phyloP scores from a whole-genome alignment of 2,113 vertebrate species.

The Pampusana beccarii region DNA sequence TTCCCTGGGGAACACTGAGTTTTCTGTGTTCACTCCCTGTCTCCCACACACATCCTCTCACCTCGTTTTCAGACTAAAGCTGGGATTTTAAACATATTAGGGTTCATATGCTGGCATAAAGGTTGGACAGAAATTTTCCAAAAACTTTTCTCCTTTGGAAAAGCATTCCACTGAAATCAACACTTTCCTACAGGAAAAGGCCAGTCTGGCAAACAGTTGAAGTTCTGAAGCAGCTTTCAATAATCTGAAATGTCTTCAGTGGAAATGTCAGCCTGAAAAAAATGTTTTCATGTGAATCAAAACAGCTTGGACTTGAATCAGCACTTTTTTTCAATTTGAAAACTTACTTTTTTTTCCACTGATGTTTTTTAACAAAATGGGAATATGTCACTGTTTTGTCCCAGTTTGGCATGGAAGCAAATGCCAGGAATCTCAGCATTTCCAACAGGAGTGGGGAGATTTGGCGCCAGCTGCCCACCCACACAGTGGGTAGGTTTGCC shows the following conservation, averaged over 20 bases:
- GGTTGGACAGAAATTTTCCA: conserved; percentile 52
- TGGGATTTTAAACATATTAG: conserved; percentile 57
- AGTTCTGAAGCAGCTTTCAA: conserved; percentile 58
- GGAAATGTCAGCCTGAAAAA: conserved; percentile 55
- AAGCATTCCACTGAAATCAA: conserved; percentile 62
- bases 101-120: conserved; percentile 35
- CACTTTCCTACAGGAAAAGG: conserved; percentile 62
- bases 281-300: conserved; percentile 2
- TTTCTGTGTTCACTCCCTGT: conserved; percentile 15
- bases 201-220: conserved; percentile 51
- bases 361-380: background rate
- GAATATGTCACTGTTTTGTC: conserved; percentile 5
- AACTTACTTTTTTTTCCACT: background rate
- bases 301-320: background rate
- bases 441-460: background rate
- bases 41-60: conserved; percentile 55
- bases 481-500: background rate
- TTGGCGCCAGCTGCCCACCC: background rate
- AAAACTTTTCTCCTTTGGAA: conserved; percentile 54
- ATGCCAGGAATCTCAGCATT: conserved; percentile 21
- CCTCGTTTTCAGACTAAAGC: conserved; percentile 16
- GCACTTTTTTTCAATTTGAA: background rate
- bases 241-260: conserved; percentile 48
- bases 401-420: background rate
- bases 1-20: conserved; percentile 9